Conservation (phyloP, 2,113 vertebrate species). For the Ctenodactylus gundi region DNA sequence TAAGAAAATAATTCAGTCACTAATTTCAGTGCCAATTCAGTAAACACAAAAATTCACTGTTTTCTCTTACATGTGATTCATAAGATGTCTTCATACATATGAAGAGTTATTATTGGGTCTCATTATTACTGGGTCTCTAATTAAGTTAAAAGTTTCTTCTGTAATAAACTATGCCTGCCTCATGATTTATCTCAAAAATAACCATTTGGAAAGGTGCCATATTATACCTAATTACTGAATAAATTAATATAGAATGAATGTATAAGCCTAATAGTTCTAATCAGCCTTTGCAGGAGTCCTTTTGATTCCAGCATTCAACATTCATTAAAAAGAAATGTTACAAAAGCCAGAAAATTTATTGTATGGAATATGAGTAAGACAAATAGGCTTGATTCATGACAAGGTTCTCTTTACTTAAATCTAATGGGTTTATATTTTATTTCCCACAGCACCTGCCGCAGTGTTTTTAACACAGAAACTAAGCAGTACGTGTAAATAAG, state of each 20-base stretch:
- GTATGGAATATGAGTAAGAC: not conserved
- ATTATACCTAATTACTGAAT: not conserved
- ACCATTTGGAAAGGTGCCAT: slow-evolving; percentile 22
- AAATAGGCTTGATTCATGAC: slow-evolving; percentile 13
- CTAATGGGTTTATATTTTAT: slow-evolving; percentile 10
- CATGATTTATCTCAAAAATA: slow-evolving; percentile 44
- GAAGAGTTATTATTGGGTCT: not conserved
- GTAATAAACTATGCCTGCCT: not conserved
- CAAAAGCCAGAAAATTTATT: slow-evolving; percentile 28
- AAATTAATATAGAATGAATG: slow-evolving; percentile 40
- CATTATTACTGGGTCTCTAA: not conserved
- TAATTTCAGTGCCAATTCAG: slow-evolving; percentile 34
- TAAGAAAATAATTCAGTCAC: not conserved
- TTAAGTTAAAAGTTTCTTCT: slow-evolving; percentile 29
- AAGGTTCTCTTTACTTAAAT: slow-evolving; percentile 14
- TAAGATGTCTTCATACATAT: slow-evolving; percentile 15
- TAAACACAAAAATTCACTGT: not conserved
- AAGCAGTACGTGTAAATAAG: not conserved
- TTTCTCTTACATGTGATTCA: slow-evolving; percentile 32
- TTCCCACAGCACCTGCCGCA: not conserved
- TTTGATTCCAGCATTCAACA: slow-evolving; percentile 46
- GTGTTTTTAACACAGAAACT: not conserved
- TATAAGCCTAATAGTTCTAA: not conserved
- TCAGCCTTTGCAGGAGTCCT: not conserved
- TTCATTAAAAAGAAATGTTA: slow-evolving; percentile 43